Evolutionary conservation across 2,888 invertebrate species (phyloP).

Genomic region (Chironomus riparius): DNA sequence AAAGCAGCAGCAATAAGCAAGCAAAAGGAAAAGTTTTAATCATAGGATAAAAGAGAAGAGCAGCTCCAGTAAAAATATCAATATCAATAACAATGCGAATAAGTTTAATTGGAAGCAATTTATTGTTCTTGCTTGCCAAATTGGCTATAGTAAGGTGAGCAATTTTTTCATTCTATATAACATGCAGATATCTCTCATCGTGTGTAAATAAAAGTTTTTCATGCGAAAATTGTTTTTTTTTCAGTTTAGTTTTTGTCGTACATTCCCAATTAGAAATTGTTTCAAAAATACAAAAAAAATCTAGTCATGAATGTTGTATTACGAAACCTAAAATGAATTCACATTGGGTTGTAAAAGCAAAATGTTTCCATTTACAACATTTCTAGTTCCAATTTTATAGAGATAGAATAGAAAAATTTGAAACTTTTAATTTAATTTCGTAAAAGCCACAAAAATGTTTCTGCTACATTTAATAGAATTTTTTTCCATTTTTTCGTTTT

Average conservation of each 20-base stretch:
- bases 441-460: not conserved
- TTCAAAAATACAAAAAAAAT: too few species aligned
- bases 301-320: too few species aligned
- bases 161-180: not conserved
- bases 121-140: conserved; percentile 3
- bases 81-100: conserved; percentile 12
- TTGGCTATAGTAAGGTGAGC: conserved; percentile 11
- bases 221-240: not conserved
- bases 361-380: not conserved
- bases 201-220: not conserved
- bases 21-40: not conserved
- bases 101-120: conserved; percentile 21
- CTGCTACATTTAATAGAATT: not conserved
- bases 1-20: not conserved
- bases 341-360: not conserved
- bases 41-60: not conserved
- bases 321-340: not conserved
- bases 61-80: not conserved
- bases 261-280: too few species aligned
- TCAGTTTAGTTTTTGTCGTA: not conserved
- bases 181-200: not conserved
- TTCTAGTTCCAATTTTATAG: not conserved
- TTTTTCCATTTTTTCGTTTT: too few species aligned
- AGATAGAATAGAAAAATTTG: not conserved
- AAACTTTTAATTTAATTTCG: conserved; percentile 22